A percentile compares a stretch with the other conserved stretches of the same genome.
phyloP scores from a whole-genome alignment of 2,888 invertebrate species.

The Carabus problematicus region DNA sequence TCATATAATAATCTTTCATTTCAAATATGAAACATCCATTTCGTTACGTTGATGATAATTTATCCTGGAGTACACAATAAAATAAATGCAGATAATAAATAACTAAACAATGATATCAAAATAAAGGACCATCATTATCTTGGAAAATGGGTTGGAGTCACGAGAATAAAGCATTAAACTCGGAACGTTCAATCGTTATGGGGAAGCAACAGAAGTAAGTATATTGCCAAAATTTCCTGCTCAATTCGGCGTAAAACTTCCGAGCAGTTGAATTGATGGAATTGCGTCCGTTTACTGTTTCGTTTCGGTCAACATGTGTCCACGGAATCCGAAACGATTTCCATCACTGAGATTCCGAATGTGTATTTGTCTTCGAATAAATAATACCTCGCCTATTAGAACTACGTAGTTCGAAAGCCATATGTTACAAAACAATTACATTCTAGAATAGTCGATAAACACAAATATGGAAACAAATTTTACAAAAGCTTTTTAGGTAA shows the following conservation, averaged over 20 bases:
- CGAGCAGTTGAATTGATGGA: conserved; percentile 38
- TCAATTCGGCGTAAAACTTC: conserved; percentile 40
- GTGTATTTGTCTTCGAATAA: no score
- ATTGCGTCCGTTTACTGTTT: conserved; percentile 36
- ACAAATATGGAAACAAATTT: no score
- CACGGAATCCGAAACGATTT: background rate
- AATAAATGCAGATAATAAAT: conserved; percentile 31
- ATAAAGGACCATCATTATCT: conserved; percentile 34
- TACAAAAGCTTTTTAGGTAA: no score
- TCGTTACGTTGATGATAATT: background rate
- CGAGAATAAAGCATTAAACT: conserved; percentile 25
- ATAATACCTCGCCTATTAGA: no score
- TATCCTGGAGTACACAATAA: conserved; percentile 28
- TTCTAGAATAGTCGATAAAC: no score
- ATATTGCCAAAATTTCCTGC: conserved; percentile 40
- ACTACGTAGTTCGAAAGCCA: no score
- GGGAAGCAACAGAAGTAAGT: conserved; percentile 12
- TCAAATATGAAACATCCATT: background rate
- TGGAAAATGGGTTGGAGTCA: conserved; percentile 32
- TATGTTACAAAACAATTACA: no score
- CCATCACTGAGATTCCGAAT: no score
- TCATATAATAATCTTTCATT: conserved; percentile 9
- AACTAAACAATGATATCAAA: conserved; percentile 12
- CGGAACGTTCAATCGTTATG: background rate
- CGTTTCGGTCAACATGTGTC: conserved; percentile 9